A percentile compares a stretch with the other conserved stretches of the same genome.
Evolutionary conservation across 2,888 invertebrate genomes (phyloP).

Genomic region (Mellilla xanthometata): DNA sequence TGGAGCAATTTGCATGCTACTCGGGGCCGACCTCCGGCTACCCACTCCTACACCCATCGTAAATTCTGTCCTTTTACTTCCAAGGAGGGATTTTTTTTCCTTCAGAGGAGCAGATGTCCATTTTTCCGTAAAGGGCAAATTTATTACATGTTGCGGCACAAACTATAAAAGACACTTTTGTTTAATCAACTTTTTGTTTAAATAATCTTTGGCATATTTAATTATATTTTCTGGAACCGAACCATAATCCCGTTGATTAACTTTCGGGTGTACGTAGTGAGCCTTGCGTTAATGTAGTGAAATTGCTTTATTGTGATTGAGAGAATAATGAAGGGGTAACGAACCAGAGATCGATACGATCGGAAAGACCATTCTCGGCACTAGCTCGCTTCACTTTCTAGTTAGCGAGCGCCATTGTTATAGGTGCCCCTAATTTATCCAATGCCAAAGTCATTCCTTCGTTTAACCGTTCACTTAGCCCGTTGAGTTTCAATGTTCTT

Average conservation of each 20-base stretch:
- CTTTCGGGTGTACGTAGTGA: conserved; percentile 29
- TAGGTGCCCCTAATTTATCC: conserved; percentile 64
- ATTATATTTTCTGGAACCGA: conserved; percentile 22
- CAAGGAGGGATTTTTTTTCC: conserved; percentile 62
- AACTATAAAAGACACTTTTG: conserved; percentile 58
- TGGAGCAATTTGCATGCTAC: conserved; percentile 78
- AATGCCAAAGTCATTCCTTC: conserved; percentile 60
- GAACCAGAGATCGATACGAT: conserved; percentile 69
- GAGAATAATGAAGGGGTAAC: conserved; percentile 68
- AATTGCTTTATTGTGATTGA: conserved; percentile 64
- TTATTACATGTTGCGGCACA: conserved; percentile 71
- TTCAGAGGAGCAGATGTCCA: conserved; percentile 73
- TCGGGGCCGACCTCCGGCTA: conserved; percentile 73
- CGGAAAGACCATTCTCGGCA: conserved; percentile 65
- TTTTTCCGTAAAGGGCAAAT: conserved; percentile 75
- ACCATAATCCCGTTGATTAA: conserved; percentile 34
- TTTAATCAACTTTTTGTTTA: conserved; percentile 35
- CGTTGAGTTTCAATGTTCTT: conserved; percentile 20
- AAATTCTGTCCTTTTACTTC: conserved; percentile 79
- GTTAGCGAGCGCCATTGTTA: conserved; percentile 68
- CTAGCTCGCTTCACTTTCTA: conserved; percentile 72
- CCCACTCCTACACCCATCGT: conserved; percentile 76
- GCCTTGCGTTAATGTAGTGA: conserved; percentile 38
- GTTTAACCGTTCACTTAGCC: conserved; percentile 42
- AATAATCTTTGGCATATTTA: conserved; percentile 29